phyloP scores from a whole-genome alignment of 2,113 vertebrate species.

The Odontophorus gujanensis region DNA sequence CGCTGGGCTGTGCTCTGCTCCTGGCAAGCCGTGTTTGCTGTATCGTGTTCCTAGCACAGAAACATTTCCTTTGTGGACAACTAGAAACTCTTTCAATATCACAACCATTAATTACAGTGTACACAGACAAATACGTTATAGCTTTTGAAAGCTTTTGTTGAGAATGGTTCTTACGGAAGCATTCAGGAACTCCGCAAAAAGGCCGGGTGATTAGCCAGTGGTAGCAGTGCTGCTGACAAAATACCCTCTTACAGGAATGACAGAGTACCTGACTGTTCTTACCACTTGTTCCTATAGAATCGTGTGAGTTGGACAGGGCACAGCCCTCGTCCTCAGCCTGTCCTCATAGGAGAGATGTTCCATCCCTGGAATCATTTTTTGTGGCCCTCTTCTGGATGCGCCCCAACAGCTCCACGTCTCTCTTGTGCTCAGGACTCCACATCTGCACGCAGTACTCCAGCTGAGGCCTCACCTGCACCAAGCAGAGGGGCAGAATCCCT shows the following conservation, averaged over 20 bases:
- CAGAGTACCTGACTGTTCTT: neutral
- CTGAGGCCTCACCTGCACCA: too few relatives aligned
- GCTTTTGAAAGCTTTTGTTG: neutral
- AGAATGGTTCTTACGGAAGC: fast-evolving
- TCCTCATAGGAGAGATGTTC: too few relatives aligned
- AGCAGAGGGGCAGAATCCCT: too few relatives aligned
- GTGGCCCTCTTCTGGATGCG: too few relatives aligned
- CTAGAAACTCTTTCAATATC: neutral
- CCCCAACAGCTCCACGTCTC: too few relatives aligned
- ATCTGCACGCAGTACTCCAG: too few relatives aligned
- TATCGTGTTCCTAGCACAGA: neutral
- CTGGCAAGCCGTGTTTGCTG: neutral
- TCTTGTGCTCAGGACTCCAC: too few relatives aligned
- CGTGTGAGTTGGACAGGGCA: too few relatives aligned
- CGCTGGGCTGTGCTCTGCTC: neutral
- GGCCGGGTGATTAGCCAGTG: neutral
- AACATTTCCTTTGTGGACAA: neutral
- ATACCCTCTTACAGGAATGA: neutral
- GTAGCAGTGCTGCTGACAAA: neutral
- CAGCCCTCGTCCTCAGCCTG: too few relatives aligned
- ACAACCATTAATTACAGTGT: neutral
- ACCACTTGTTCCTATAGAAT: fast-evolving
- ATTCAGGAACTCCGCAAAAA: neutral
- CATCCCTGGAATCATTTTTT: too few relatives aligned
- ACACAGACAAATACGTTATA: neutral